Conservation (phyloP, 2,797 vertebrate species). For the Catharus ustulatus region DNA sequence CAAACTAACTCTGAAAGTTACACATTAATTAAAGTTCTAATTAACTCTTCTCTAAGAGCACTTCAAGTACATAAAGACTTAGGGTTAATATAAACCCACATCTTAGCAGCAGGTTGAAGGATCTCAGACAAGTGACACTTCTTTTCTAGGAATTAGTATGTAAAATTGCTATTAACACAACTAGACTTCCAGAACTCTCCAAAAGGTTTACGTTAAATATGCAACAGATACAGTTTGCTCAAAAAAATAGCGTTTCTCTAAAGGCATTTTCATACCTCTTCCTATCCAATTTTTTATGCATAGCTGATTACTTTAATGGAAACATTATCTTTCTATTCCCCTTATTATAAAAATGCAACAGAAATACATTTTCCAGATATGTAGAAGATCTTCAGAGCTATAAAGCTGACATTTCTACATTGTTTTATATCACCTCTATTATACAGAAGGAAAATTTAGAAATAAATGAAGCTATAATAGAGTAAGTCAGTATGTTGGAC, state of each 20-base stretch:
- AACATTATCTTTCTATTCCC: conserved; percentile 60
- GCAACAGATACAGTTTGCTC: conserved; percentile 39
- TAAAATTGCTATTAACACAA: conserved; percentile 7
- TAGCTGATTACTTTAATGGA: conserved; percentile 70
- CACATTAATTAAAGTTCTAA: conserved; percentile 56
- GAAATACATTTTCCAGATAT: conserved; percentile 51
- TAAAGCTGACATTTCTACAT: conserved; percentile 51
- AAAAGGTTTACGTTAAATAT: not conserved
- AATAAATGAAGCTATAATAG: conserved; percentile 62
- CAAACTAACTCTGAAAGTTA: conserved; percentile 52
- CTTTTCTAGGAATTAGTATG: not conserved
- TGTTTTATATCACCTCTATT: conserved; percentile 38
- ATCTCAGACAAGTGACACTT: conserved; percentile 19
- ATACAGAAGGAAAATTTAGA: conserved; percentile 39
- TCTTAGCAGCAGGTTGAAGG: not conserved
- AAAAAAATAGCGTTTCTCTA: conserved; percentile 52
- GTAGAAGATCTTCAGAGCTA: conserved; percentile 46
- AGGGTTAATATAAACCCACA: not conserved
- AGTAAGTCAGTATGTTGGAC: conserved; percentile 42
- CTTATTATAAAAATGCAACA: conserved; percentile 58
- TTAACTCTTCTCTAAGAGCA: conserved; percentile 35
- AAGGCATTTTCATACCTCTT: conserved; percentile 50
- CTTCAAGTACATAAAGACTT: not conserved
- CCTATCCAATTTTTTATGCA: conserved; percentile 47
- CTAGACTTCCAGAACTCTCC: conserved; percentile 22